phyloP scores from a whole-genome alignment of 2,797 vertebrate species.

The Acanthopagrus latus region DNA sequence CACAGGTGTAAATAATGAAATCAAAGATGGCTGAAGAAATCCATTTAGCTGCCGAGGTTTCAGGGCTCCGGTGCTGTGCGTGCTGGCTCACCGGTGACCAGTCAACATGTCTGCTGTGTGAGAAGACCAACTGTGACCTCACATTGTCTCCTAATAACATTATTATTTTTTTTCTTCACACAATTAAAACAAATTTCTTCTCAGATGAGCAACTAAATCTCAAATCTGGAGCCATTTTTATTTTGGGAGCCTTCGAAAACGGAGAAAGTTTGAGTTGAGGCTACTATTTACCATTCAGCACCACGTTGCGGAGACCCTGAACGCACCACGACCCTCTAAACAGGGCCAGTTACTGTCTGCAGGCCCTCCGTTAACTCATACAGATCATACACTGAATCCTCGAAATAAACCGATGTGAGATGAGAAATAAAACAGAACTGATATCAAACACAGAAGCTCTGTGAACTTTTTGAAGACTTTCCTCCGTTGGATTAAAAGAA shows the following conservation, averaged over 20 bases:
- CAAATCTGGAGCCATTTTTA: not conserved
- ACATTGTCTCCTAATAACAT: too few relatives aligned
- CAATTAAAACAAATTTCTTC: not conserved
- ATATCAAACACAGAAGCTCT: not conserved
- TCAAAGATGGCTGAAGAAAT: not conserved
- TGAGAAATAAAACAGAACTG: not conserved
- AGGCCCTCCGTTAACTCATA: not conserved
- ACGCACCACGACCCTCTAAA: slow-evolving; percentile 24
- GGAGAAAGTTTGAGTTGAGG: slow-evolving; percentile 7
- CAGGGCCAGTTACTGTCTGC: not conserved
- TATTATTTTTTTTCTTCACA: not conserved
- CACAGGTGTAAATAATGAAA: slow-evolving; percentile 15
- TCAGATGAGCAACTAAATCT: not conserved
- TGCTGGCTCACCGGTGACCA: not conserved
- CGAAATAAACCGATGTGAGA: not conserved
- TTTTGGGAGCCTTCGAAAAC: not conserved
- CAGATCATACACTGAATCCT: slow-evolving; percentile 8
- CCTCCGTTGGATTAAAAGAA: not conserved
- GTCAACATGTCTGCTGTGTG: slow-evolving; percentile 8
- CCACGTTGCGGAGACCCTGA: slow-evolving; percentile 46
- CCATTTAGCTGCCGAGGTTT: slow-evolving; percentile 24
- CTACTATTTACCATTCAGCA: slow-evolving; percentile 64
- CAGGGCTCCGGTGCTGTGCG: not conserved
- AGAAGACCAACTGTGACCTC: not conserved
- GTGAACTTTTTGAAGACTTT: not conserved